Conservation (phyloP, 2,888 invertebrate species). For the Kryphioiulus occultus region DNA sequence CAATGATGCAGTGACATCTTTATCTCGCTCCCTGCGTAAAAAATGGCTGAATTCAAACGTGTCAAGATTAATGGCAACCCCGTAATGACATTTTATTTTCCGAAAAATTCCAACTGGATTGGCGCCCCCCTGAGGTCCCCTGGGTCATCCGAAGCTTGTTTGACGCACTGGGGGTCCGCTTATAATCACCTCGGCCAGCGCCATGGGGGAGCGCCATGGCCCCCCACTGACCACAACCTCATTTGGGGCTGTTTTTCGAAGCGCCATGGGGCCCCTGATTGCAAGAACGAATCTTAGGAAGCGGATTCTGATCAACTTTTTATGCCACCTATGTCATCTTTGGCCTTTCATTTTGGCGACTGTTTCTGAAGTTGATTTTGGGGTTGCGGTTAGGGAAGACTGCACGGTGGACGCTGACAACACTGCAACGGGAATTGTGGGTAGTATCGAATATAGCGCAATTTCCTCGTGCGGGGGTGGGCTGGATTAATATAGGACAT, state of each 20-base stretch:
- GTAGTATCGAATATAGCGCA: neutral
- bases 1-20: slow-evolving; percentile 4
- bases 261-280: slow-evolving; percentile 33
- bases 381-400: neutral
- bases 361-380: neutral
- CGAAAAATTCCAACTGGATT: slow-evolving; percentile 29
- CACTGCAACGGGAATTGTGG: neutral
- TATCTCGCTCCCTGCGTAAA: neutral
- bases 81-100: slow-evolving; percentile 35
- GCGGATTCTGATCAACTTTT: slow-evolving; percentile 21
- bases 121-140: slow-evolving; percentile 29
- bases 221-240: slow-evolving; percentile 44
- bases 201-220: neutral
- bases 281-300: slow-evolving; percentile 25
- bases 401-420: neutral
- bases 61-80: slow-evolving; percentile 31
- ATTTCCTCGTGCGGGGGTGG: neutral
- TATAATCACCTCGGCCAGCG: slow-evolving; percentile 13
- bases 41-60: slow-evolving; percentile 30
- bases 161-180: neutral
- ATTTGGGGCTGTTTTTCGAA: slow-evolving; percentile 45
- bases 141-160: slow-evolving; percentile 28
- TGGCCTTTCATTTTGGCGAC: neutral
- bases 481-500: neutral
- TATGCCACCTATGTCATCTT: slow-evolving; percentile 25